A percentile compares a stretch with the other conserved stretches of the same genome.
Conservation (phyloP, 2,113 vertebrate genomes). For the Pygoscelis antarcticus region DNA sequence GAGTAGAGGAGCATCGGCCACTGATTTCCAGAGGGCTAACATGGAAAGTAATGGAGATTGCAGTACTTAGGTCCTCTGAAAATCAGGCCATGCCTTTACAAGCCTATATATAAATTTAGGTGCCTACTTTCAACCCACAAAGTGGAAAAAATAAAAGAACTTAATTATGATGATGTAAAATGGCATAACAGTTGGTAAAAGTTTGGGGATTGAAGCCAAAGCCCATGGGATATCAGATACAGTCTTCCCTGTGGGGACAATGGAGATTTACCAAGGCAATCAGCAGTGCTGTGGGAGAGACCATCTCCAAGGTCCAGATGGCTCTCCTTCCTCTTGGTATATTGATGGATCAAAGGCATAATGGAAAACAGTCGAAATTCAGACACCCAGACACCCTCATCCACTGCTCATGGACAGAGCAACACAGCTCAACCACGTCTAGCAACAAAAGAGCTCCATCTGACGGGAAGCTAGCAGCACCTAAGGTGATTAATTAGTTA, state of each 20-base stretch:
- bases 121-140: not conserved
- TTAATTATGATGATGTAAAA: not conserved
- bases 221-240: not conserved
- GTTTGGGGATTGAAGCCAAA: not conserved
- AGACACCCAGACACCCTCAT: rapidly evolving
- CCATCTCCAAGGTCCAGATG: not conserved
- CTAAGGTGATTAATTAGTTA: not conserved
- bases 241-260: not conserved
- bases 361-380: not conserved
- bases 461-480: not conserved
- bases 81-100: not conserved
- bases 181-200: not conserved
- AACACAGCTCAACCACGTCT: not conserved
- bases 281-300: not conserved
- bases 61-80: not conserved
- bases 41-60: not conserved
- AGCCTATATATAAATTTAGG: not conserved
- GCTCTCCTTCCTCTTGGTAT: not conserved
- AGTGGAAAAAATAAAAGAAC: not conserved
- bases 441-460: not conserved
- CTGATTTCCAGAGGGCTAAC: not conserved
- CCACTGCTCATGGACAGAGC: not conserved
- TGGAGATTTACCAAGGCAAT: not conserved
- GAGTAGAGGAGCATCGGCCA: not conserved
- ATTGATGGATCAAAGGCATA: not conserved